Conservation (phyloP, 2,113 vertebrate species). For the Ifrita kowaldi region DNA sequence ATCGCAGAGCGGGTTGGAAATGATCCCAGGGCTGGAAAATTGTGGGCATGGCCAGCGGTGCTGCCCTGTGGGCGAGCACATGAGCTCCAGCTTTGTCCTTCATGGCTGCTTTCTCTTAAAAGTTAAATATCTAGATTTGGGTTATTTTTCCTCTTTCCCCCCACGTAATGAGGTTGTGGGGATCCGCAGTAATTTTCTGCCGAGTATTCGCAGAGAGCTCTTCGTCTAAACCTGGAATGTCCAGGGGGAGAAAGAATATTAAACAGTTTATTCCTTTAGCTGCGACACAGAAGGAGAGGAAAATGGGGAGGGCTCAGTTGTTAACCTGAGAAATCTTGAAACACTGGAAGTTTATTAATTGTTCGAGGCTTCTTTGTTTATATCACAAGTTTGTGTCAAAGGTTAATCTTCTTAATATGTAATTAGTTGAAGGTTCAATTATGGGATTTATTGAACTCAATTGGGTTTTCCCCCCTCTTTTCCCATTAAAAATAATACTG, state of each 20-base stretch:
- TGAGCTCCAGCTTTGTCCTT: background rate
- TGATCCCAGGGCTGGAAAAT: background rate
- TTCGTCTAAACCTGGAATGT: background rate
- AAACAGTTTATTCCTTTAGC: background rate
- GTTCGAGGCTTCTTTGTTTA: conserved; percentile 17
- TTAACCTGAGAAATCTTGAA: conserved; percentile 2
- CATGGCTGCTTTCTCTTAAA: background rate
- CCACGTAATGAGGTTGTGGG: background rate
- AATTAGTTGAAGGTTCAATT: conserved; percentile 49
- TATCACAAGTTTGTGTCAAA: conserved; percentile 53
- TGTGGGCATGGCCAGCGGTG: background rate
- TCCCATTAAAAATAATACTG: background rate
- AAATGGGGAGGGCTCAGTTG: background rate
- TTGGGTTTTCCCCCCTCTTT: background rate
- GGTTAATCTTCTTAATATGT: conserved; percentile 50
- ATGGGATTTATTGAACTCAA: conserved; percentile 26
- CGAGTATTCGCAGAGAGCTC: background rate
- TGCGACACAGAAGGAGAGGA: background rate
- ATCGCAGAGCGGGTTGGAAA: background rate
- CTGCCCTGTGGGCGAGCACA: background rate
- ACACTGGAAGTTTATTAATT: conserved; percentile 32
- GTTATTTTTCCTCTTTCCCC: background rate
- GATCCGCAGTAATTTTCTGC: background rate
- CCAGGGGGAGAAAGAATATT: background rate
- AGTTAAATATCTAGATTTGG: background rate